phyloP scores from a whole-genome alignment of 2,888 invertebrate species.

The Amblyjoppa fuscipennis region DNA sequence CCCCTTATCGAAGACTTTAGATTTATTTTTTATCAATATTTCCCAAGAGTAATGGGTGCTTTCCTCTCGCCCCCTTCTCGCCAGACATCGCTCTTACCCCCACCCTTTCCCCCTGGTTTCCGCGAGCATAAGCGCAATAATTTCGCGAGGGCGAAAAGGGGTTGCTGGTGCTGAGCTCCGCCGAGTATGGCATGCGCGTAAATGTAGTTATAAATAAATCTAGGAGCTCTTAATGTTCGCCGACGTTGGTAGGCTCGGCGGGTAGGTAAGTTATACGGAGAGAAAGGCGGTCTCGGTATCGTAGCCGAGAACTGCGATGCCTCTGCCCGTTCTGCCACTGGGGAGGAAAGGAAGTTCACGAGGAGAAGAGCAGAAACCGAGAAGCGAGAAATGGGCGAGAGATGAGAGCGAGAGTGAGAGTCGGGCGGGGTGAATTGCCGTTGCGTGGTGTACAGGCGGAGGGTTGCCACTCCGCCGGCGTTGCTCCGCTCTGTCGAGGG shows the following conservation, averaged over 20 bases:
- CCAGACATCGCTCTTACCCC: slow-evolving; percentile 36
- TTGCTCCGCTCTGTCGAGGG: slow-evolving; percentile 30
- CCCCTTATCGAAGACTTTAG: neutral
- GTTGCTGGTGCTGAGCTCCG: slow-evolving; percentile 63
- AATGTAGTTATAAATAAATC: slow-evolving; percentile 86
- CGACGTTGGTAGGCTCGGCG: slow-evolving; percentile 54
- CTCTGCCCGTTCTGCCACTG: slow-evolving; percentile 31
- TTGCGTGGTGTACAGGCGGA: slow-evolving; percentile 22
- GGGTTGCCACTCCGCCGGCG: slow-evolving; percentile 15
- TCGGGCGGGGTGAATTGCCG: slow-evolving; percentile 54
- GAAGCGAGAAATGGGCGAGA: slow-evolving; percentile 61
- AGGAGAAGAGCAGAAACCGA: slow-evolving; percentile 52
- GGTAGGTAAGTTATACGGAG: slow-evolving; percentile 48
- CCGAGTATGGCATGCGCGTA: slow-evolving; percentile 83
- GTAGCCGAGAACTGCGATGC: slow-evolving; percentile 28
- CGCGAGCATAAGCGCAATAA: slow-evolving; percentile 82
- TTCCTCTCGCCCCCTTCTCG: slow-evolving; percentile 24
- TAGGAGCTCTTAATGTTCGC: slow-evolving; percentile 84
- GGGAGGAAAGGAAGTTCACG: slow-evolving; percentile 29
- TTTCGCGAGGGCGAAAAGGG: slow-evolving; percentile 79
- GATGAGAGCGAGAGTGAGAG: slow-evolving; percentile 45
- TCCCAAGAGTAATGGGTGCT: slow-evolving; percentile 34
- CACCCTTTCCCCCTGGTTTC: slow-evolving; percentile 55
- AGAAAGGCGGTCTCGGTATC: slow-evolving; percentile 22
- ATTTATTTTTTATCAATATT: slow-evolving; percentile 40